phyloP scores from a whole-genome alignment of 2,797 vertebrate species.

The Melanogrammus aeglefinus region DNA sequence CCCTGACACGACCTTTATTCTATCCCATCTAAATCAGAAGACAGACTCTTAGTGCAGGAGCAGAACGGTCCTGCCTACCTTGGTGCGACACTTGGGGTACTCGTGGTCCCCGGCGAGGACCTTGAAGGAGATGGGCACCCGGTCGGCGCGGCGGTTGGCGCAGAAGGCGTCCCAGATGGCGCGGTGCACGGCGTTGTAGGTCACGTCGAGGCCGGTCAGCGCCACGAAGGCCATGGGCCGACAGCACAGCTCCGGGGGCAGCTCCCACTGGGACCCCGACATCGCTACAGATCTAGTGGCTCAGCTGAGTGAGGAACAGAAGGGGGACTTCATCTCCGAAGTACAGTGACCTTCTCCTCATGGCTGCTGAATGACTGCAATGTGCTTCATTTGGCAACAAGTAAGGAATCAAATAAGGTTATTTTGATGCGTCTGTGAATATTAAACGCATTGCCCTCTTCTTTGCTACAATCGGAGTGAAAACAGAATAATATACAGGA shows the following conservation, averaged over 20 bases:
- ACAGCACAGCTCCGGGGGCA: slow-evolving; percentile 94
- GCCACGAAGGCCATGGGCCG: slow-evolving; percentile 98
- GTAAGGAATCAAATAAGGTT: not conserved
- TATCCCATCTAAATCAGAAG: no score
- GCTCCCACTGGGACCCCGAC: slow-evolving; percentile 85
- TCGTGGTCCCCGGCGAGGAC: slow-evolving; percentile 95
- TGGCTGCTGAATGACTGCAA: not conserved
- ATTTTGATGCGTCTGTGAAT: not conserved
- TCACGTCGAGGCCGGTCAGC: slow-evolving; percentile 90
- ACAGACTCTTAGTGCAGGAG: not conserved
- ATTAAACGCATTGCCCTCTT: not conserved
- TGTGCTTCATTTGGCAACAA: not conserved
- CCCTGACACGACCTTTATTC: no score
- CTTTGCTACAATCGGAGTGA: not conserved
- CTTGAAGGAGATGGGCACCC: slow-evolving; percentile 97
- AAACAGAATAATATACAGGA: not conserved
- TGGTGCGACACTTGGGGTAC: slow-evolving; percentile 95
- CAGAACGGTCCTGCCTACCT: slow-evolving; percentile 73
- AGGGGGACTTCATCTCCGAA: not conserved
- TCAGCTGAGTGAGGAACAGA: slow-evolving; percentile 14
- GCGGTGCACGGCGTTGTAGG: slow-evolving; percentile 92
- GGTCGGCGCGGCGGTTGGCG: slow-evolving; percentile 91
- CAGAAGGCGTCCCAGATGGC: slow-evolving; percentile 98
- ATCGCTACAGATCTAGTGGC: slow-evolving; percentile 25
- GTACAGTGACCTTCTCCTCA: not conserved